Base-by-base conservation (phyloP, 2,113 vertebrate genomes). In the Caracal caracal region DNA sequence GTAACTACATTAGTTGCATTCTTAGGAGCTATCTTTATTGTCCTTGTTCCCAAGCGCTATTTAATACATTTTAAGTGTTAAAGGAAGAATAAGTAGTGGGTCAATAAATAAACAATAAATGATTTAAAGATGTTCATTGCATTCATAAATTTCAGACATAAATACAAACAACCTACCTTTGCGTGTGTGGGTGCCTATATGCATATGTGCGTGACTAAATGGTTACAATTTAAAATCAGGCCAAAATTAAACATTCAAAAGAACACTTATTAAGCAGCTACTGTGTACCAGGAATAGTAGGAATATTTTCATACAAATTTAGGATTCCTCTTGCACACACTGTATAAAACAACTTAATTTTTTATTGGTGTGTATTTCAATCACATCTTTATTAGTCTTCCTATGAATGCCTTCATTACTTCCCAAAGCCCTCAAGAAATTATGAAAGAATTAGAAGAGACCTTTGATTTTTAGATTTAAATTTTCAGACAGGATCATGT, bases 151-250 rank as follows among this genome's bases (percentile, higher is more conserved):
- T 78, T 59, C 70, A 79, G 51, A 65, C 28, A 10, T 79, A 70
- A 94, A 20, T 66, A 56, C 51, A n/a, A 30, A 28, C 6, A 89
- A 11, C 47, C 6, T 15, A 63, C 40, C 20, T 94, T 75, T 70
- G 47, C 66, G 13, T 88, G 17, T 80, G 1, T 43, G 35, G 11
- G 22, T 5, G 4, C 40, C 1, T 7, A 13, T 65, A 10, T 1
- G 9, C 61, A 0, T 40, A 5, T 92, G 12, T 40, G 0, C 35
- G 16, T 68, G 61, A 82, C n/a, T 80, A 28, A 85, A 47, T 49
- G 51, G 35, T 82, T 37, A 78, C 26, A 65, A 61, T 80, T 90
- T 96, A 95, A 95, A 91, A 96, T 76, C 88, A 86, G n/a, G 4
- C 66, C 33, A 85, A n/a, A 56, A 83, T 63, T 88, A 76, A 96